A percentile compares a stretch with the other conserved stretches of the same genome.
These are phyloP conservation scores for Onthophagus taurus DNA, from an alignment of 1,140 invertebrate genomes.

Conservation along the genomic window DNA sequence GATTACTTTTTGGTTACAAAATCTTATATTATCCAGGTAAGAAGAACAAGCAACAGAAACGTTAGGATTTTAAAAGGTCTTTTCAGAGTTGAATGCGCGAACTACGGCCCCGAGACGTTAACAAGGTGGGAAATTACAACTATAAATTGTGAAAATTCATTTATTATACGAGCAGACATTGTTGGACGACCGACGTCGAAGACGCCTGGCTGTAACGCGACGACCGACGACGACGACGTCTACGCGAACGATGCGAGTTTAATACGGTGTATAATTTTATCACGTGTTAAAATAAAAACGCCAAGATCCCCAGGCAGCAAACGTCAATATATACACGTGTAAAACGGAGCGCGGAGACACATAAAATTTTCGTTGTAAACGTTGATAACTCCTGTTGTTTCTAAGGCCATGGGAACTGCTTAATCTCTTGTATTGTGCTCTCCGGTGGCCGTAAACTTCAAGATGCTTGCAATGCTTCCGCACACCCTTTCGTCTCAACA, in stretches of 20 bases:
- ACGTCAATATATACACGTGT: conserved; percentile 12
- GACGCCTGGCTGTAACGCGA: too few relatives aligned
- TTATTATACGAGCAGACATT: neutral
- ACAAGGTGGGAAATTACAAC: too few relatives aligned
- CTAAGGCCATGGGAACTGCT: conserved; percentile 5
- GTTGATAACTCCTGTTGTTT: conserved; percentile 13
- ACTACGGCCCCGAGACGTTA: too few relatives aligned
- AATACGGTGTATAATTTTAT: conserved; percentile 9
- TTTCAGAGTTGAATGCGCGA: too few relatives aligned
- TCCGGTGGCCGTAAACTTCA: conserved; percentile 11
- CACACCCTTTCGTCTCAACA: too few relatives aligned
- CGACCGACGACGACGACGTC: too few relatives aligned
- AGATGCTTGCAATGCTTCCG: too few relatives aligned
- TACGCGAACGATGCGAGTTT: conserved; percentile 7
- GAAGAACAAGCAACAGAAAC: too few relatives aligned
- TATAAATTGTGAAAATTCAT: neutral
- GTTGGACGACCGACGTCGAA: too few relatives aligned
- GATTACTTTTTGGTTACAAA: too few relatives aligned
- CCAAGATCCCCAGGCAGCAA: neutral
- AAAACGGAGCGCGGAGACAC: conserved; percentile 9
- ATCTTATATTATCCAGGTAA: too few relatives aligned
- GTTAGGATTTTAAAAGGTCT: too few relatives aligned
- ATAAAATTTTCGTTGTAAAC: conserved; percentile 14
- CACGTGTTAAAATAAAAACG: conserved; percentile 12
- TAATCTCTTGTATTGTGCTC: conserved; percentile 13